Evolutionary conservation across 2,888 invertebrate genomes (phyloP), one percentile per base, ranked within the genome.

Genomic region (Drosophila pullipes): DNA sequence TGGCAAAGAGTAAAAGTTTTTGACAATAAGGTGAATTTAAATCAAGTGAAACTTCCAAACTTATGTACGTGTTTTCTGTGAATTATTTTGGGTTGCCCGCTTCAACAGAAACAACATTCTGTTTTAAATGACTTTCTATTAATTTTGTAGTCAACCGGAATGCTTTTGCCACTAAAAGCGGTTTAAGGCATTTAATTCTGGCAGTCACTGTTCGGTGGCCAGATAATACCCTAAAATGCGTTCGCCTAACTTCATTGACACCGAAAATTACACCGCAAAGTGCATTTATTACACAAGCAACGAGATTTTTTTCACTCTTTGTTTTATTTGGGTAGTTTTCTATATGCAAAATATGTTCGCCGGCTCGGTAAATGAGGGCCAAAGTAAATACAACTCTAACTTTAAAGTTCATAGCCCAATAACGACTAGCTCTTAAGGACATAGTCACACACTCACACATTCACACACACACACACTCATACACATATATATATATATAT

Each of bases 221-320:
- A 55, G 9, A 54, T 57, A 39, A 28, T 37, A 9, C 50, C 50
- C 50, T 3, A 50, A 18, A 50, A 50, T 28, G 50, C 50, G 18
- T 18, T 28, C 18, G 28, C 37, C 28, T 28, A 55, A 55, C 37
- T 55, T n/a, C 4, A 39, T 76, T 76, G 83, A 85, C 83, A 83
- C 79, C 74, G 74, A 89, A 80, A 87, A 91, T 82, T 75, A 81
- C 76, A 71, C 82, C 82, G 77, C 81, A 82, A 88, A 77, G 79
- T 81, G 90, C 83, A 87, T 85, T 83, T 89, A 87, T 78, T 80
- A 74, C 74, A 77, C 73, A 82, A 82, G 73, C 83, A 79, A 91
- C 85, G 75, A 84, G 81, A 53, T 33, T 63, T 74, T 77, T 77
- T 78, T n/a, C 18, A 4, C 6, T 30, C 11, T 74, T 35, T 11